Conservation (phyloP, 2,888 invertebrate genomes). For the Hypsopygia costalis region DNA sequence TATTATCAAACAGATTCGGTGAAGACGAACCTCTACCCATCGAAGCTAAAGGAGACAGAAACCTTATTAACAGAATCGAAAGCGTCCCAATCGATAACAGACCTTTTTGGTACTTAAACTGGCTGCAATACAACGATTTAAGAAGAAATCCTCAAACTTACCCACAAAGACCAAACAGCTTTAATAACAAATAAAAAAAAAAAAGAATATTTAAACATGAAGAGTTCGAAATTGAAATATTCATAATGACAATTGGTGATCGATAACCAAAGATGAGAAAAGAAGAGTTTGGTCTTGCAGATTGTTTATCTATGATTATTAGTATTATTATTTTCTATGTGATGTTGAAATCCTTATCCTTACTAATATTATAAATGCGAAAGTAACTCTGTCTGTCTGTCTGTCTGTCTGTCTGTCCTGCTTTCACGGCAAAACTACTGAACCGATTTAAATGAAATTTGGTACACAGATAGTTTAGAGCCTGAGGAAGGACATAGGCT, state of each 20-base stretch:
- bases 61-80: conserved; percentile 77
- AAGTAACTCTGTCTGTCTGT: too few relatives aligned
- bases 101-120: conserved; percentile 84
- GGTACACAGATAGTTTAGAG: too few relatives aligned
- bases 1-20: conserved; percentile 74
- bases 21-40: conserved; percentile 68
- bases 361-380: too few relatives aligned
- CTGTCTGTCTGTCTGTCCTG: too few relatives aligned
- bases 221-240: conserved; percentile 8
- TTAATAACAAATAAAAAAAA: conserved; percentile 12
- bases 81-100: conserved; percentile 80
- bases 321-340: too few relatives aligned
- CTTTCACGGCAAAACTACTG: too few relatives aligned
- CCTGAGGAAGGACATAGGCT: too few relatives aligned
- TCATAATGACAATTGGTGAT: background rate
- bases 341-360: too few relatives aligned
- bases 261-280: background rate
- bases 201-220: background rate
- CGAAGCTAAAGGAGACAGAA: conserved; percentile 80
- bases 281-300: too few relatives aligned
- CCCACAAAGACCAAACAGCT: conserved; percentile 20
- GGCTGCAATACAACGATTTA: conserved; percentile 77
- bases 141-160: conserved; percentile 36
- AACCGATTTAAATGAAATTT: too few relatives aligned
- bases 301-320: too few relatives aligned